Evolutionary conservation across 2,888 invertebrate species (phyloP).

Genomic region (Caenorhabditis sulstoni): DNA sequence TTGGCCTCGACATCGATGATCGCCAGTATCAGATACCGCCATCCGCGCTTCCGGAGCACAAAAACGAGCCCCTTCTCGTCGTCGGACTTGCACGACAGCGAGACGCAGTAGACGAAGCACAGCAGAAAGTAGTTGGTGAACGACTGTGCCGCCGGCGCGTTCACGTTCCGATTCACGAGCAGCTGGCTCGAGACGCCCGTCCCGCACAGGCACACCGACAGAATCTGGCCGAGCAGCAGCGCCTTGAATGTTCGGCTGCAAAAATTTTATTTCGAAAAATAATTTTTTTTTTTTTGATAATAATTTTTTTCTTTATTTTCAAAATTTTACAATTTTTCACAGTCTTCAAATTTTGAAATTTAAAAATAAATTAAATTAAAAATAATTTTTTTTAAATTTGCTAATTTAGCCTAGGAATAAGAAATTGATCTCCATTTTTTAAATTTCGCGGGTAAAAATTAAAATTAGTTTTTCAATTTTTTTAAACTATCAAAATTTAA

Average conservation of each 20-base stretch:
- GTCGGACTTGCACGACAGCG: slow-evolving; percentile 85
- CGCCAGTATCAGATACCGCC: slow-evolving; percentile 86
- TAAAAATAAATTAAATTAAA: no score
- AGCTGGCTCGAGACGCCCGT: slow-evolving; percentile 87
- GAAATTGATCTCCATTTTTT: no score
- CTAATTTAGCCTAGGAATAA: no score
- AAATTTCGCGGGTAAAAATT: no score
- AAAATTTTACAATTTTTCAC: no score
- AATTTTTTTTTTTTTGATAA: no score
- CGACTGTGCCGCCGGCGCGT: slow-evolving; percentile 89
- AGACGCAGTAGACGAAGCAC: slow-evolving; percentile 87
- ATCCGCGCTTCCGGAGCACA: slow-evolving; percentile 60
- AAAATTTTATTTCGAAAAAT: slow-evolving; percentile 37
- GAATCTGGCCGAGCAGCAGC: slow-evolving; percentile 84
- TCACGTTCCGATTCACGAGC: slow-evolving; percentile 85
- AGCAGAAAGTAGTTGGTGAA: slow-evolving; percentile 88
- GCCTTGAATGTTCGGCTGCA: slow-evolving; percentile 80
- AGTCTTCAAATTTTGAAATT: no score
- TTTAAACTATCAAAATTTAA: no score
- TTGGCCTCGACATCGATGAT: slow-evolving; percentile 91
- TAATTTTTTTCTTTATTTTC: no score
- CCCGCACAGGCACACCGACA: slow-evolving; percentile 88
- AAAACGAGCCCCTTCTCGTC: slow-evolving; percentile 69
- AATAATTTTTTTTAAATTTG: no score
- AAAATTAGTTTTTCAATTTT: no score